Evolutionary conservation across 2,888 invertebrate genomes (phyloP).

Genomic region (Lissocephala sabroskyi): DNA sequence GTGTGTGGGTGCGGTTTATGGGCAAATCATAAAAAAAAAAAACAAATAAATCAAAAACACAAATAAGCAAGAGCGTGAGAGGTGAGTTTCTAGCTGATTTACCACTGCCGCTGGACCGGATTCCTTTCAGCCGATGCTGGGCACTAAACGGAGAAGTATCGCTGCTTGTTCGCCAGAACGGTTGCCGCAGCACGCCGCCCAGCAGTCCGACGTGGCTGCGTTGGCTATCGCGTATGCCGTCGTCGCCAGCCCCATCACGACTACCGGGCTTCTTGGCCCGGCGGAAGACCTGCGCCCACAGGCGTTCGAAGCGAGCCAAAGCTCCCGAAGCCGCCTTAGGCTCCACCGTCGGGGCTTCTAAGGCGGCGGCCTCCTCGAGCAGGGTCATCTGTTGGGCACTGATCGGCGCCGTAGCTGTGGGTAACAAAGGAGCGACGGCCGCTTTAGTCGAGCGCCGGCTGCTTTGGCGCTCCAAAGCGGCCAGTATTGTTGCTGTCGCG

Average conservation of each 20-base stretch:
- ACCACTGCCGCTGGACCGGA: slow-evolving; percentile 71
- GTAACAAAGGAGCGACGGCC: slow-evolving; percentile 29
- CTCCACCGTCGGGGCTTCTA: slow-evolving; percentile 8
- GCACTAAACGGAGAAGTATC: slow-evolving; percentile 48
- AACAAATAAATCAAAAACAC: slow-evolving; percentile 32
- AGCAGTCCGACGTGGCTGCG: slow-evolving; percentile 68
- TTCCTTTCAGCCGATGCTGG: slow-evolving; percentile 70
- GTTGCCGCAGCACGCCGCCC: slow-evolving; percentile 41
- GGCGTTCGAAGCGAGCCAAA: slow-evolving; percentile 30
- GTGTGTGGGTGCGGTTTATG: slow-evolving; percentile 18
- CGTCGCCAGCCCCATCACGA: slow-evolving; percentile 13
- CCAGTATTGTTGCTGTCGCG: slow-evolving; percentile 1
- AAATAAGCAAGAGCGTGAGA: slow-evolving; percentile 22
- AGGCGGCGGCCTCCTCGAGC: neutral
- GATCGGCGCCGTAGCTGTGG: slow-evolving; percentile 36
- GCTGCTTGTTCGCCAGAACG: slow-evolving; percentile 56
- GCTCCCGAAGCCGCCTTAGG: too few species aligned
- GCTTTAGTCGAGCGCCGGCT: slow-evolving; percentile 14
- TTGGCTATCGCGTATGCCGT: slow-evolving; percentile 67
- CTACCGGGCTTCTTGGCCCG: slow-evolving; percentile 31
- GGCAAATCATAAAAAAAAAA: slow-evolving; percentile 23
- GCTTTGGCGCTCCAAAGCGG: slow-evolving; percentile 7
- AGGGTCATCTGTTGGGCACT: neutral
- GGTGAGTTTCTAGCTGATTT: slow-evolving; percentile 28
- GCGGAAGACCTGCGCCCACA: slow-evolving; percentile 54